Evolutionary conservation across 2,113 vertebrate species (phyloP).

Genomic region (Centropristis striata): DNA sequence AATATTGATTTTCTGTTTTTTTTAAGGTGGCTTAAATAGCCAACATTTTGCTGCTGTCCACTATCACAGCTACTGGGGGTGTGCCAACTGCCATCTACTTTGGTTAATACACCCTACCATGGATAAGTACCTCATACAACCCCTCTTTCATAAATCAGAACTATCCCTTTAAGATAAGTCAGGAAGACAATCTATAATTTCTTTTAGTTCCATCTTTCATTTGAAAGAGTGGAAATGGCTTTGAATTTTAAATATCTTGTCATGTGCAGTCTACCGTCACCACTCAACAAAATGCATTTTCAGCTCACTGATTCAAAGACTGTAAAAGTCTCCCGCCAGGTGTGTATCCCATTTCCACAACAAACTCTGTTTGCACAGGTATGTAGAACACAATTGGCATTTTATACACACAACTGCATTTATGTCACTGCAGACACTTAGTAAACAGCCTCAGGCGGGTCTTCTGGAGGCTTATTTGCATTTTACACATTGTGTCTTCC

Average conservation of each 20-base stretch:
- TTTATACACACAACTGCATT: conserved; percentile 9
- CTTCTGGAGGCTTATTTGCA: conserved; percentile 37
- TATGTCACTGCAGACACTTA: conserved; percentile 21
- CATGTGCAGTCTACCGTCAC: neutral
- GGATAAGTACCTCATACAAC: too few species aligned
- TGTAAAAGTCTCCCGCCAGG: conserved; percentile 15
- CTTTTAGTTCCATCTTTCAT: too few species aligned
- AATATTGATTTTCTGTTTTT: too few species aligned
- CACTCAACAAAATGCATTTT: neutral
- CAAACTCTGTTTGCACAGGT: conserved; percentile 26
- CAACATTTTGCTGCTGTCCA: too few species aligned
- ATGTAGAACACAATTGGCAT: neutral
- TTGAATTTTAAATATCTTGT: neutral
- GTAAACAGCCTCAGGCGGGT: conserved; percentile 13
- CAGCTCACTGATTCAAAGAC: conserved; percentile 5
- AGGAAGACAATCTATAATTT: neutral
- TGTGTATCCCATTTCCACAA: conserved; percentile 18
- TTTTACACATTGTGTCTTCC: conserved; percentile 22
- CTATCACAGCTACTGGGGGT: too few species aligned
- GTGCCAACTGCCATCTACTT: too few species aligned
- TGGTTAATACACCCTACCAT: too few species aligned
- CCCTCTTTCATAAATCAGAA: too few species aligned
- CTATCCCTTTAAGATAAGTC: too few species aligned
- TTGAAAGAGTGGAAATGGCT: too few species aligned
- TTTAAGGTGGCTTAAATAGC: too few species aligned